Evolutionary conservation across 2,797 vertebrate genomes (phyloP), one percentile per base, ranked within the genome.

Genomic region (Manis javanica): DNA sequence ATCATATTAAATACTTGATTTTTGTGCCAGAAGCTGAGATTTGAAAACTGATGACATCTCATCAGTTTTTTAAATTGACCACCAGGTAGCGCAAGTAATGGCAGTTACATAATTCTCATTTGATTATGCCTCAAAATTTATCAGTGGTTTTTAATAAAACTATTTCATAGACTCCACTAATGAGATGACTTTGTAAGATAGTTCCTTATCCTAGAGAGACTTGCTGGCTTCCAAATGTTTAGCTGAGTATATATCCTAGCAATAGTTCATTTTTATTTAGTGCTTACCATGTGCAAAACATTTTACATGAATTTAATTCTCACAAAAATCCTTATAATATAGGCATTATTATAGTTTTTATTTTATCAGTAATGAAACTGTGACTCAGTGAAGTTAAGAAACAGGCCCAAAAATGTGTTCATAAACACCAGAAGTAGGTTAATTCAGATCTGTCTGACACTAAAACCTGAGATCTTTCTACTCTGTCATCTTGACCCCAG

Each of bases 141-240:
- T 66, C 37, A 29, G 53, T 53, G 46, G 14, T 84, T 97, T 93
- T 94, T 75, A 88, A 95, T 91, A 71, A 86, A 85, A 93, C 72
- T 68, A 74, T 78, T 86, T 95, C 53, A 66, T 64, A 69, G 53
- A 93, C n/a, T 88, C 91, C 18, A 37, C 29, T 72, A 72, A 59
- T 49, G 49, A 90, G 53, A 90, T 31, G 29, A 83, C n/a, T 82
- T 88, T 72, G 24, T 88, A 75, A 92, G 78, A 66, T 84, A 89
- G 59, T 23, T 37, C 21, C n/a, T 82, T 87, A 66, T 68, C 10
- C 39, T 96, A 42, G 69, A 39, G 61, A 79, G 59, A 69, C 49
- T 92, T 81, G 19, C 82, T 85, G 82, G 23, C 9, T 91, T 94
- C 51, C 82, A 57, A 93, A 55, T 66, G 24, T 82, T 93, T 26